Conservation (phyloP, 1,140 invertebrate species). For the Pentalonia nigronervosa region DNA sequence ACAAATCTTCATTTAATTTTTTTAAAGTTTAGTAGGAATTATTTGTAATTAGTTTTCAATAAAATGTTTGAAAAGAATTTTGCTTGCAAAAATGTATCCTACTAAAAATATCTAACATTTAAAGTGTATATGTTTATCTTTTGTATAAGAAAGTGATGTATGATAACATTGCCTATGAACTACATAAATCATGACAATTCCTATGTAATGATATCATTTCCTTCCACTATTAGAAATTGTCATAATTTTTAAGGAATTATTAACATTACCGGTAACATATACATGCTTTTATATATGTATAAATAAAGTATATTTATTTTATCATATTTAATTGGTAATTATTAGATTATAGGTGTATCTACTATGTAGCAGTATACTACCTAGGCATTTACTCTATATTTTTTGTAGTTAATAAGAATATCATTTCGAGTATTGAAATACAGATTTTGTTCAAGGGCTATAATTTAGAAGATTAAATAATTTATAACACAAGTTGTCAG, state of each 20-base stretch:
- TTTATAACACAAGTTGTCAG: not conserved
- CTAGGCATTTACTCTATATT: not conserved
- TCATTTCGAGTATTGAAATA: not conserved
- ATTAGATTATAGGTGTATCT: not conserved
- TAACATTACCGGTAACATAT: no score
- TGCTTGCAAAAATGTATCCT: not conserved
- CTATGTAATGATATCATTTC: no score
- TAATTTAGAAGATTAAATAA: not conserved
- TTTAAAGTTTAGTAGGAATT: no score
- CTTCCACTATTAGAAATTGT: no score
- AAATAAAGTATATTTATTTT: not conserved
- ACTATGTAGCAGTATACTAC: not conserved
- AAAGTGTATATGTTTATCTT: not conserved
- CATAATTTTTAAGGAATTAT: no score
- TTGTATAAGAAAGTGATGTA: no score
- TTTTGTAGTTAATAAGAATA: not conserved
- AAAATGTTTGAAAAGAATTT: not conserved
- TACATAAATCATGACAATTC: no score
- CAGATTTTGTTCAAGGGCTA: not conserved
- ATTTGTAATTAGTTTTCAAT: not conserved
- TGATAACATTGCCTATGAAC: no score
- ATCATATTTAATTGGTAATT: not conserved
- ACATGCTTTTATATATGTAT: no score
- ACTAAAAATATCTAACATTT: not conserved
- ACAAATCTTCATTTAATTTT: no score